These are phyloP conservation scores for Sogatella furcifera DNA, from an alignment of 1,140 invertebrate genomes.

Conservation along the genomic window DNA sequence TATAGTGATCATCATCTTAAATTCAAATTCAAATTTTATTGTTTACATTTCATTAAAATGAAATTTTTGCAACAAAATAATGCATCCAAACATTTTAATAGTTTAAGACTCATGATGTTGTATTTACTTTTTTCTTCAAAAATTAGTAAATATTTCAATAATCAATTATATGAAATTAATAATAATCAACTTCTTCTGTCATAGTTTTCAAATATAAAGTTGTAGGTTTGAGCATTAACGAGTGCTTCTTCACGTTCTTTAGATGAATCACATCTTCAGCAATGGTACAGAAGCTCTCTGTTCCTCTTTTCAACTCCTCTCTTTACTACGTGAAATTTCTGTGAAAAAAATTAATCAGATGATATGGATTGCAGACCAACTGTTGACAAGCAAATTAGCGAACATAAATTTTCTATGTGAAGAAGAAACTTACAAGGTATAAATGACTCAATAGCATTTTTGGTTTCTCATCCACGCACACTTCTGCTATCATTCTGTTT, in stretches of 20 bases:
- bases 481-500: conserved; percentile 1
- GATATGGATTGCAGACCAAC: no score
- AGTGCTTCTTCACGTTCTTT: neutral
- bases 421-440: neutral
- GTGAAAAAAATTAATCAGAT: neutral
- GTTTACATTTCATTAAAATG: no score
- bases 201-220: neutral
- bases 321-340: neutral
- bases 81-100: no score
- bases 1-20: no score
- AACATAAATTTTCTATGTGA: neutral
- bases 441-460: neutral
- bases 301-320: neutral
- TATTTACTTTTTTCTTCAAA: no score
- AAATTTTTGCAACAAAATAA: no score
- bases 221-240: neutral
- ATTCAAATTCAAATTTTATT: no score
- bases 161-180: neutral
- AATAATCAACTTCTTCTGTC: neutral
- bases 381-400: no score
- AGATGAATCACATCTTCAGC: neutral
- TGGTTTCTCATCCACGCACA: neutral
- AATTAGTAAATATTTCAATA: no score
- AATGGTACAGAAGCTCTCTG: neutral
- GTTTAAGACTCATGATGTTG: no score